Evolutionary conservation across 35 echinoderm and acorn worm genomes (phyloP).

Genomic region (Lytechinus variegatus): DNA sequence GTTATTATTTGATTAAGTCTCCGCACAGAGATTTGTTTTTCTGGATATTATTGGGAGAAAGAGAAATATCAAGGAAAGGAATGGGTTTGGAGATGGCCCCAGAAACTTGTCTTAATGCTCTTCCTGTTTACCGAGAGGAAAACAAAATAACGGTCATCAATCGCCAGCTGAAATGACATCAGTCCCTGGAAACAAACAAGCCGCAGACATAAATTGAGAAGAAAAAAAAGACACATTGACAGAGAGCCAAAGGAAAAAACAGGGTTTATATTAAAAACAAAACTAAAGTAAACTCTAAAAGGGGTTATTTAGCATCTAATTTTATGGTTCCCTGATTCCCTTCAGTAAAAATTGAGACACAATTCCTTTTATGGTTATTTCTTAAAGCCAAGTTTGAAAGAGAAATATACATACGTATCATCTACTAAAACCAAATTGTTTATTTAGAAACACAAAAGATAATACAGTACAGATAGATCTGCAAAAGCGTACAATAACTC

Average conservation of each 20-base stretch:
- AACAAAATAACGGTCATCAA: slow-evolving; percentile 38
- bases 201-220: background rate
- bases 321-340: too few relatives aligned
- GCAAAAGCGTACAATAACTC: too few relatives aligned
- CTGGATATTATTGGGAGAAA: background rate
- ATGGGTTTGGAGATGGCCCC: slow-evolving; percentile 8
- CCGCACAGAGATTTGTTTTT: slow-evolving; percentile 7
- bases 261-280: background rate
- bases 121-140: slow-evolving; percentile 49
- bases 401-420: too few relatives aligned
- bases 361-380: too few relatives aligned
- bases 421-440: too few relatives aligned
- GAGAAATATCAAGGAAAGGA: background rate
- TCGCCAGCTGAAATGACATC: slow-evolving; percentile 48
- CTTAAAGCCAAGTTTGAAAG: too few relatives aligned
- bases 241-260: background rate
- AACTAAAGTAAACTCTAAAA: background rate
- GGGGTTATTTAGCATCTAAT: too few relatives aligned
- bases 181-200: slow-evolving; percentile 29
- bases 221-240: background rate
- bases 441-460: too few relatives aligned
- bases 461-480: too few relatives aligned
- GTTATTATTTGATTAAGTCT: background rate
- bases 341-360: too few relatives aligned
- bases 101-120: slow-evolving; percentile 50